A percentile compares a stretch with the other conserved stretches of the same genome.
These are phyloP conservation scores for Chlorocebus sabaeus DNA, from an alignment of 2,113 vertebrate species.

Conservation along the genomic window DNA sequence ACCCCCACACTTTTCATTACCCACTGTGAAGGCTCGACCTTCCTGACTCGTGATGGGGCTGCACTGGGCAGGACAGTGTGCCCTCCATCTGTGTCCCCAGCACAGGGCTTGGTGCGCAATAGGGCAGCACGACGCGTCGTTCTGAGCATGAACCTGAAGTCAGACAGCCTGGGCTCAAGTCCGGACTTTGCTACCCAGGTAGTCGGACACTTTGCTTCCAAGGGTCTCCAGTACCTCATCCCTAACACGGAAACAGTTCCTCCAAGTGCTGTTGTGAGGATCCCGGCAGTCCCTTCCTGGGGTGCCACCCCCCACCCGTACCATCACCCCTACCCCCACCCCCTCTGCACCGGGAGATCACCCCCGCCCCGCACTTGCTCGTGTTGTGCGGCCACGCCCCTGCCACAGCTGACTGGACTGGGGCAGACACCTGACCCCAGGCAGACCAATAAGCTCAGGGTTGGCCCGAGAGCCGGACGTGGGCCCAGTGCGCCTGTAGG, in stretches of 20 bases:
- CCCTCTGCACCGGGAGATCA: too few relatives aligned
- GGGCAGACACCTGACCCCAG: neutral
- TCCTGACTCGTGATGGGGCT: neutral
- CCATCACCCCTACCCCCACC: too few relatives aligned
- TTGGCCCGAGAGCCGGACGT: neutral
- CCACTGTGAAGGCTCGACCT: neutral
- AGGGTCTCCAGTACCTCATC: neutral
- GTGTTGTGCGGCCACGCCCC: neutral
- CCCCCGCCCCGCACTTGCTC: too few relatives aligned
- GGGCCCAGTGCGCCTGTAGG: neutral
- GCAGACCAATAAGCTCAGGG: neutral
- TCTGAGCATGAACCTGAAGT: neutral
- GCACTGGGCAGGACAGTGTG: fast-evolving
- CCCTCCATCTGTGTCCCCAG: neutral
- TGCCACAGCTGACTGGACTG: neutral
- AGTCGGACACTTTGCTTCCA: neutral
- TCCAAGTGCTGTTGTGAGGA: too few relatives aligned
- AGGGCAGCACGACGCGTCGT: fast-evolving
- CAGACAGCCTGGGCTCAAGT: neutral
- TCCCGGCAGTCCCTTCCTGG: neutral
- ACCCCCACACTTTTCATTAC: neutral
- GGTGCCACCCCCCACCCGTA: neutral
- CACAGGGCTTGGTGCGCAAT: neutral
- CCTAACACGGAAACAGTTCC: neutral
- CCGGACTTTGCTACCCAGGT: neutral